Evolutionary conservation across 1,140 invertebrate genomes (phyloP), one percentile per base, ranked within the genome.

Genomic region (Liolophura sinensis): DNA sequence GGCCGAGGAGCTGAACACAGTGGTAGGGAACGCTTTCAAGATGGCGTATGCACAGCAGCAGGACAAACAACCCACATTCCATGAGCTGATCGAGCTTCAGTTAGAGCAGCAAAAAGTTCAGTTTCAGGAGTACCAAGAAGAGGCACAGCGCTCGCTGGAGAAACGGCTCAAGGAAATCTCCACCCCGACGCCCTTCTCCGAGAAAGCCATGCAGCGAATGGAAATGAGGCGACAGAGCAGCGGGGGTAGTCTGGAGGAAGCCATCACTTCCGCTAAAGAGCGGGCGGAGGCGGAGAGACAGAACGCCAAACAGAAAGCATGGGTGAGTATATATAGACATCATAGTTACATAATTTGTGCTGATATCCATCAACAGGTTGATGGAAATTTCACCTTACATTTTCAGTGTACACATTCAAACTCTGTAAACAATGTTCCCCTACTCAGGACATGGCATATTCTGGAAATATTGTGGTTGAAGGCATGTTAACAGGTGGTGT

Each of bases 11-110:
- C 84, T 94, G 78, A 94, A 94, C 85, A 88, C 91, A 68, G 89
- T 94, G 73, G 91, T 94, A 72, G 92, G 93, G 83, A 92, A 93
- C 91, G 92, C 93, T 77, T 94, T 94, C 88, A 92, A 92, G 82
- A 93, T 94, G 90, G 92, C 93, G 73, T 94, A 93, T 85, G 91
- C 92, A 75, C 91, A 92, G 77, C 92, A 94, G 84, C 88, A 92
- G 80, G 91, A 92, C 83, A 73, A 71, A 58, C 79, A 78, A 67
- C 82, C 76, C 25, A 81, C 82, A 52, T 84, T 84, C 71, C 76
- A 84, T 70, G 81, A 83, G 61, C 68, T 84, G 16, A 84, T 84
- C 31, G 78, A 83, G 64, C 75, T 75, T 49, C 82, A 84, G 64
- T 69, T 82, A 40, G 68, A 70, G 68, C 3, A 77, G 50, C 81